Percentiles rank a stretch among this genome's conserved stretches.
Conservation (phyloP, 2,888 invertebrate species). For the Stenichneumon culpator region DNA sequence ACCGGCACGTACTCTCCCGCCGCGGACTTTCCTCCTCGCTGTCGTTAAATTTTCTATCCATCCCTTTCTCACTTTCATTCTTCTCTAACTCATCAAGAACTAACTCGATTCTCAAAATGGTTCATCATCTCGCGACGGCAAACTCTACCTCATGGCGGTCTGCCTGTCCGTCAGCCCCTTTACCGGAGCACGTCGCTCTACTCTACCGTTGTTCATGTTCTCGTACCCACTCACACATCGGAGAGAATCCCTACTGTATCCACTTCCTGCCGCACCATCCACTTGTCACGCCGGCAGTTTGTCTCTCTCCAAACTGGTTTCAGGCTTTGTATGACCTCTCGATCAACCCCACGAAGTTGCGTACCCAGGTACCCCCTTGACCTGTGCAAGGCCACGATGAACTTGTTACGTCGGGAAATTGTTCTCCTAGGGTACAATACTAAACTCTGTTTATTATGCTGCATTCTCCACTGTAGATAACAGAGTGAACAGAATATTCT, state of each 20-base stretch:
- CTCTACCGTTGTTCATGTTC: constrained; percentile 21
- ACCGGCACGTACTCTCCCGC: constrained; percentile 67
- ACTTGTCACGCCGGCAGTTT: constrained; percentile 40
- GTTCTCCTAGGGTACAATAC: constrained; percentile 16
- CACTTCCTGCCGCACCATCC: constrained; percentile 12
- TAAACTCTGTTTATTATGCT: constrained; percentile 2
- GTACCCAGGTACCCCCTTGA: background rate
- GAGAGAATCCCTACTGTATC: constrained; percentile 1
- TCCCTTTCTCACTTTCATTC: constrained; percentile 21
- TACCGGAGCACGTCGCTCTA: constrained; percentile 21
- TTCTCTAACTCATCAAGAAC: constrained; percentile 51
- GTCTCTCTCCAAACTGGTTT: background rate
- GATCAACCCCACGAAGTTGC: constrained; percentile 1
- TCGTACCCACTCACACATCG: background rate
- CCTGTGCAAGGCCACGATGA: constrained; percentile 22
- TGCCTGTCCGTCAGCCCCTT: constrained; percentile 13
- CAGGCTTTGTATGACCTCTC: constrained; percentile 15
- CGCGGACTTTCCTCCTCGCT: constrained; percentile 42
- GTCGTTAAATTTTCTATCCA: background rate
- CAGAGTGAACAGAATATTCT: background rate
- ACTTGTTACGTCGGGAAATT: constrained; percentile 29
- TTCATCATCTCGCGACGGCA: constrained; percentile 43
- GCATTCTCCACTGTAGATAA: constrained; percentile 6
- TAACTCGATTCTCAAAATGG: constrained; percentile 70
- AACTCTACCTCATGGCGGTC: constrained; percentile 25